phyloP scores from a whole-genome alignment of 2,888 invertebrate genomes.

The Drosophila quinaria region DNA sequence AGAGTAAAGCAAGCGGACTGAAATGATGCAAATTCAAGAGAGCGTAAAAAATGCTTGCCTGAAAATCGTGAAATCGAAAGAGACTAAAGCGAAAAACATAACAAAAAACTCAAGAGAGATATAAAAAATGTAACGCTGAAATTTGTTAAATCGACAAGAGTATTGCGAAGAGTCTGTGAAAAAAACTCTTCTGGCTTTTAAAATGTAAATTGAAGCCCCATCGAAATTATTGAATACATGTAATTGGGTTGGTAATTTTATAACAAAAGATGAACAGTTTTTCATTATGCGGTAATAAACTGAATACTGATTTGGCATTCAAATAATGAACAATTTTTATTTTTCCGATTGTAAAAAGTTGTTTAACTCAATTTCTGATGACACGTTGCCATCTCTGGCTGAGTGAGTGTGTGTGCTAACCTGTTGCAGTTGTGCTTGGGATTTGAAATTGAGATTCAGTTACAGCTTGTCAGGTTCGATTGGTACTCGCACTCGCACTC shows the following conservation, averaged over 20 bases:
- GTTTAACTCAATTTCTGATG: neutral
- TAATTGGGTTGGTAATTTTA: slow-evolving; percentile 4
- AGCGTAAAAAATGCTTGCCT: neutral
- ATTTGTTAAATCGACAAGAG: slow-evolving; percentile 2
- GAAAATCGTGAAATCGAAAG: neutral
- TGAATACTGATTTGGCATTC: neutral
- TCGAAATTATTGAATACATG: slow-evolving; percentile 4
- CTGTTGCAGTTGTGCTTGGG: slow-evolving; percentile 29
- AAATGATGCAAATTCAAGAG: neutral
- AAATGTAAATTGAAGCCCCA: neutral
- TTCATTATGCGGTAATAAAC: neutral
- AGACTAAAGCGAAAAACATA: neutral
- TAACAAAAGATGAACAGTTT: neutral
- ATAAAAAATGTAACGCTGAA: neutral
- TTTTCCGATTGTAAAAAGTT: neutral
- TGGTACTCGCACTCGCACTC: slow-evolving; percentile 25
- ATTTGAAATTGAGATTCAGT: slow-evolving; percentile 24
- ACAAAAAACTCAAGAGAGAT: neutral
- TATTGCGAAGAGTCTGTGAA: neutral
- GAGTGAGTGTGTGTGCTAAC: slow-evolving; percentile 3
- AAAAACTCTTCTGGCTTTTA: neutral
- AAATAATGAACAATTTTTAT: neutral
- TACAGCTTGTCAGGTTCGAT: slow-evolving; percentile 33
- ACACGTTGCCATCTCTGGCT: slow-evolving; percentile 17
- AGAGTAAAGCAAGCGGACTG: neutral